Evolutionary conservation across 2,113 vertebrate species (phyloP).

Genomic region (Amphiprion ocellaris): DNA sequence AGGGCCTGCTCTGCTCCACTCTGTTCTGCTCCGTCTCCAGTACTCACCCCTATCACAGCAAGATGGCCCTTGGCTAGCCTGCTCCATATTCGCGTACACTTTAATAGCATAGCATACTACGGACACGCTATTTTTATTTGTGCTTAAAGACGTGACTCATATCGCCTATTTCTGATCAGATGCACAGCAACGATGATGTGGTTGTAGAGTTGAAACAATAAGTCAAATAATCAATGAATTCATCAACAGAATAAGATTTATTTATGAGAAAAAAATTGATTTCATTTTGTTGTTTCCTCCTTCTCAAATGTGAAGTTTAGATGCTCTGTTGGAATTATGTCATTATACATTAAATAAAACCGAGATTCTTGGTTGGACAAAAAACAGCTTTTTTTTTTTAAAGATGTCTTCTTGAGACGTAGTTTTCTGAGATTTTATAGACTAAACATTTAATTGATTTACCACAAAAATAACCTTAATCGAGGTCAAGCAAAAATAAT

Average conservation of each 20-base stretch:
- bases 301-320: background rate
- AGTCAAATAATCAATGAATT: background rate
- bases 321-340: background rate
- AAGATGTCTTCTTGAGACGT: no score
- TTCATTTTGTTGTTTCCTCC: background rate
- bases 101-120: slow-evolving; percentile 49
- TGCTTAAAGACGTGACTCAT: slow-evolving; percentile 66
- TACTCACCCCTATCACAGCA: slow-evolving; percentile 56
- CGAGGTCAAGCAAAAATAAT: slow-evolving; percentile 14
- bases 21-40: slow-evolving; percentile 68
- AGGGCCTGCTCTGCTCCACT: slow-evolving; percentile 63
- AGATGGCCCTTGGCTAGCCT: slow-evolving; percentile 62
- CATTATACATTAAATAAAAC: background rate
- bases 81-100: slow-evolving; percentile 53
- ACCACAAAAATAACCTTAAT: background rate
- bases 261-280: background rate
- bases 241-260: slow-evolving; percentile 1
- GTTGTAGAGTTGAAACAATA: slow-evolving; percentile 7
- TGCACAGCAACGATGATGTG: background rate
- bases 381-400: background rate
- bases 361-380: background rate
- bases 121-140: slow-evolving; percentile 61
- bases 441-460: background rate
- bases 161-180: slow-evolving; percentile 46
- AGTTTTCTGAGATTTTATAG: background rate